Conservation (phyloP, 2,113 vertebrate species). For the Hippocampus comes region DNA sequence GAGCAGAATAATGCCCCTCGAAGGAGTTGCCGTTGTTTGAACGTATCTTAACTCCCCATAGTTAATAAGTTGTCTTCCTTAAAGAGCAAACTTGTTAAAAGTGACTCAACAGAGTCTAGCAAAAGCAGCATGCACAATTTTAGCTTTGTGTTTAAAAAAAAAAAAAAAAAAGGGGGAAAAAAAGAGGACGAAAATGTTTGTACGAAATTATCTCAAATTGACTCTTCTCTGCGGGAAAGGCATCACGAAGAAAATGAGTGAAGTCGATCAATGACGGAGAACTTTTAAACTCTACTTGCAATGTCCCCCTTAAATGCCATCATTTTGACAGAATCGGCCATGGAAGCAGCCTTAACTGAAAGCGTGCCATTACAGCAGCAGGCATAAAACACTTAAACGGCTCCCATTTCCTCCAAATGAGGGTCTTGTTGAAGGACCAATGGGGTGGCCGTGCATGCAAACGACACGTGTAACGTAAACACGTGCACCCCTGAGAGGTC, state of each 20-base stretch:
- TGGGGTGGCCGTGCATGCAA: constrained; percentile 34
- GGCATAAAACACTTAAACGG: constrained; percentile 43
- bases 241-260: neutral
- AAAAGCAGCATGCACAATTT: neutral
- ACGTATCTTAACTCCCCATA: neutral
- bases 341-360: constrained; percentile 28
- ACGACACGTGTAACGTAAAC: constrained; percentile 54
- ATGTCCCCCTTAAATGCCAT: constrained; percentile 11
- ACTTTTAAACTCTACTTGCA: constrained; percentile 9
- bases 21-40: neutral
- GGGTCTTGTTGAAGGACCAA: constrained; percentile 35
- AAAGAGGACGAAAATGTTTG: neutral
- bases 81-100: neutral
- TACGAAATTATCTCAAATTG: neutral
- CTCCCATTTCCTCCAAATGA: constrained; percentile 36
- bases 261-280: neutral
- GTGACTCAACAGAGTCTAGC: neutral
- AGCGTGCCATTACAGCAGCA: constrained; percentile 28
- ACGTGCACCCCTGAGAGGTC: constrained; percentile 37
- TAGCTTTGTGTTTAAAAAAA: neutral
- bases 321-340: constrained; percentile 9
- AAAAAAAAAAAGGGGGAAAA: neutral
- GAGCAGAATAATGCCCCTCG: neutral
- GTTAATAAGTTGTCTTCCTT: neutral
- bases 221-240: neutral